Evolutionary conservation across 2,888 invertebrate genomes (phyloP).

Genomic region (Spodoptera picta): DNA sequence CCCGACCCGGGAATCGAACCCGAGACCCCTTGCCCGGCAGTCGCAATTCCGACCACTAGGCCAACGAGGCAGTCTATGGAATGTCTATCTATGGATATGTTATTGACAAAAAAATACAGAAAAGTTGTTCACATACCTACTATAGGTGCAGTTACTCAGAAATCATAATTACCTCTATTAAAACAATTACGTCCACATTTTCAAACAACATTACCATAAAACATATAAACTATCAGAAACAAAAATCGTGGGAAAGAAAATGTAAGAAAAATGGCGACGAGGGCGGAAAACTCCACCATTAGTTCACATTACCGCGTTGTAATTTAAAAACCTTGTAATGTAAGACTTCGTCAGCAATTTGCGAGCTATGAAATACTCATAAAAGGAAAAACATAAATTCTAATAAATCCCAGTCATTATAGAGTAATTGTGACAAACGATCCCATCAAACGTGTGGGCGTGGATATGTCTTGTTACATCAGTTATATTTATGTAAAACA

Average conservation of each 20-base stretch:
- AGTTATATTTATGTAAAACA: not conserved
- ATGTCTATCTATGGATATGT: no score
- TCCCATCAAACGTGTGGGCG: conserved; percentile 11
- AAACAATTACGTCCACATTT: no score
- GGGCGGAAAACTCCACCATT: conserved; percentile 16
- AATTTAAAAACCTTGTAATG: conserved; percentile 13
- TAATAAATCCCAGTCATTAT: conserved; percentile 7
- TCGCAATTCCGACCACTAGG: no score
- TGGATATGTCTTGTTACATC: not conserved
- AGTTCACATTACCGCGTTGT: conserved; percentile 20
- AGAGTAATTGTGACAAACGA: conserved; percentile 2
- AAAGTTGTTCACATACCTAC: no score
- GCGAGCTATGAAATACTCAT: conserved; percentile 15
- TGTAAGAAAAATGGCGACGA: conserved; percentile 16
- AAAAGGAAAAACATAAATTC: conserved; percentile 4
- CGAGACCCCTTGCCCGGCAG: no score
- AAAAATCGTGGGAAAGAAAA: conserved; percentile 11
- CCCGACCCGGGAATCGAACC: no score
- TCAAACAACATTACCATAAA: no score
- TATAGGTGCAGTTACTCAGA: no score
- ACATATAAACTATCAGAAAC: not conserved
- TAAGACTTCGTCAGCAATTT: conserved; percentile 21
- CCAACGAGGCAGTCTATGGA: no score
- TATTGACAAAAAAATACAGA: no score
- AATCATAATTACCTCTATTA: no score